Base-by-base conservation (phyloP, 2,113 vertebrate species). In the Phyllostomus hastatus region DNA sequence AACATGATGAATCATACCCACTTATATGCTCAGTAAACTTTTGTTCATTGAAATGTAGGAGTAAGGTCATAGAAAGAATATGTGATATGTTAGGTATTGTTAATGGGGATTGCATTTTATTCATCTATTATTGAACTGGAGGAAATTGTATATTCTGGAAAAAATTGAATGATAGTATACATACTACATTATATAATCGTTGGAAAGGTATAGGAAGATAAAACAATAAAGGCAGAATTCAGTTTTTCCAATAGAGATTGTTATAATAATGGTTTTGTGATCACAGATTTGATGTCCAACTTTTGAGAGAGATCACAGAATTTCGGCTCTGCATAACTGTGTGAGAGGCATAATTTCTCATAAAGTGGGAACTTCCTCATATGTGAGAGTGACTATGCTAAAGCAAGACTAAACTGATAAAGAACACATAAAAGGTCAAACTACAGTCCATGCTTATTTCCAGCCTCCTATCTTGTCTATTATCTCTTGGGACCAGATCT, bases 211-310 rank as follows among this genome's bases (percentile, higher is more conserved):
- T 1, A 80, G 41, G 70, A 91, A 88, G 31, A 59, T 78, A 33
- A 90, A 43, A 64, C 78, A 26, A 50, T 73, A 73, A 46, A 76
- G 35, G 17, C 41, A 41, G 76, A 66, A 24, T 90, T 86, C 33
- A 75, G 0, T 61, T 93, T 94, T 88, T 52, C 64, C 79, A 24
- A 46, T 43, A 88, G 28, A 91, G 59, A 73, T 76, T 72, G 35
- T 85, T 95, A 46, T 41, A 91, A 24, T 80, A 85, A 66, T 80
- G 28, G 7, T 75, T 92, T 95, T 95, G 72, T 97, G 28, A 89
- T 73, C 20, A 94, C 46, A 80, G 57, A 41, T 41, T 97, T 66
- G 15, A 46, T 90, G 52, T 59, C 19, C 6, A 81, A 33, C 35
- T 90, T 92, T 91, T 78, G 54, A 41, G 31, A 66, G 72, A 86